Evolutionary conservation across 2,888 invertebrate genomes (phyloP).

Genomic region (Therioaphis trifolii): DNA sequence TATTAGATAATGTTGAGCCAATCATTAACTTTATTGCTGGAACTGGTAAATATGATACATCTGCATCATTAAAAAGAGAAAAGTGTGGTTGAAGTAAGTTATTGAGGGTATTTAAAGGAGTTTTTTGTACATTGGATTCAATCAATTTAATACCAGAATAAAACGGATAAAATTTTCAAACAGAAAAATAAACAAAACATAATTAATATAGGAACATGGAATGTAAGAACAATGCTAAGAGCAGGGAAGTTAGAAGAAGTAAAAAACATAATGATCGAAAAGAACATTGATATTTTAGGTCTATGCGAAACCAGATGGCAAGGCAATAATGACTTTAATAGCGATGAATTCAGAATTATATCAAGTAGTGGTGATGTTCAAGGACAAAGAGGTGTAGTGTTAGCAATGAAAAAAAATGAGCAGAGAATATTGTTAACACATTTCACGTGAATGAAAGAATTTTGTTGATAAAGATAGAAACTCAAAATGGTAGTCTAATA

Average conservation of each 20-base stretch:
- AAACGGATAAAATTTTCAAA: no score
- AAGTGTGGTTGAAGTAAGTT: neutral
- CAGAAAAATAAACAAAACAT: neutral
- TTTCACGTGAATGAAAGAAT: neutral
- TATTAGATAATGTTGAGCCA: neutral
- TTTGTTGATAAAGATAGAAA: neutral
- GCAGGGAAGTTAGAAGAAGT: conserved; percentile 10
- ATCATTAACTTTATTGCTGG: conserved; percentile 13
- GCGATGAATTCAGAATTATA: conserved; percentile 19
- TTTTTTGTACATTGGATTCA: neutral
- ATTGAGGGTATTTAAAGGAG: neutral
- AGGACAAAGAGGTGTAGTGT: neutral
- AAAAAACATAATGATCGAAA: conserved; percentile 8
- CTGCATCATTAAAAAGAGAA: neutral
- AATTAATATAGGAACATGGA: conserved; percentile 29
- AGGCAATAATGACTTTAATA: conserved; percentile 16
- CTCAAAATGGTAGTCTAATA: neutral
- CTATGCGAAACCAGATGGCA: conserved; percentile 37
- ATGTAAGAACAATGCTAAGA: conserved; percentile 24
- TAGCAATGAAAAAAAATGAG: neutral
- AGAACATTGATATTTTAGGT: neutral
- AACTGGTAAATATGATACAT: conserved; percentile 12
- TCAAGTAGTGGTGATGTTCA: neutral
- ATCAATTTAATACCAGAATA: neutral
- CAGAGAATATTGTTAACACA: neutral